Percentiles rank a stretch among this genome's conserved stretches.
Conservation (phyloP, 2,113 vertebrate species). For the Scytalopus superciliaris region DNA sequence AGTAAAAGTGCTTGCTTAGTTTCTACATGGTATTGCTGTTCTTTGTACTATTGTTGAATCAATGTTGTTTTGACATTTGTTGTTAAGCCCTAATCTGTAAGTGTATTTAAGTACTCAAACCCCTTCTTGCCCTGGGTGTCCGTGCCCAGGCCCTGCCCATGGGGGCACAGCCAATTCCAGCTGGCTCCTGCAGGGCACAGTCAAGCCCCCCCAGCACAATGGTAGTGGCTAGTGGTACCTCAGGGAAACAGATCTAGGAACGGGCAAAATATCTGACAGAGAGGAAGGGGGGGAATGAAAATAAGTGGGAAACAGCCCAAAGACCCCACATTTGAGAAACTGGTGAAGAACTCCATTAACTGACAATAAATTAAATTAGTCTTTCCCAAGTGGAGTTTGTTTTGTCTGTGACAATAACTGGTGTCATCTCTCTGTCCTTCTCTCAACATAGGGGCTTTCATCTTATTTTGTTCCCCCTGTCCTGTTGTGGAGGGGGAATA, state of each 20-base stretch:
- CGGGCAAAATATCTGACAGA: neutral
- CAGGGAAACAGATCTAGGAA: neutral
- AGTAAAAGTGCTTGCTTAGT: neutral
- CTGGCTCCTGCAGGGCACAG: neutral
- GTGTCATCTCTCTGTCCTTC: neutral
- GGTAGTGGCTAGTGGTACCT: fast-evolving
- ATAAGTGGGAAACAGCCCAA: neutral
- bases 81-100: neutral
- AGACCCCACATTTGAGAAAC: fast-evolving
- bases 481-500: neutral
- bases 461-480: neutral
- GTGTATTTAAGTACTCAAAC: neutral
- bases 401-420: neutral
- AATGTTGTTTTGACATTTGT: neutral
- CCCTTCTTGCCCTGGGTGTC: neutral
- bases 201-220: fast-evolving
- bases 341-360: neutral
- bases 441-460: neutral
- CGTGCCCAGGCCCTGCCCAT: fast-evolving
- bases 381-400: neutral
- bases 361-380: neutral
- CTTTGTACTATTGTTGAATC: neutral
- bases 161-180: neutral
- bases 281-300: neutral
- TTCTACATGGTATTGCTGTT: fast-evolving